Percentiles rank a stretch among this genome's conserved stretches.
Conservation (phyloP, 2,888 invertebrate species). For the Caenorhabditis imperialis region DNA sequence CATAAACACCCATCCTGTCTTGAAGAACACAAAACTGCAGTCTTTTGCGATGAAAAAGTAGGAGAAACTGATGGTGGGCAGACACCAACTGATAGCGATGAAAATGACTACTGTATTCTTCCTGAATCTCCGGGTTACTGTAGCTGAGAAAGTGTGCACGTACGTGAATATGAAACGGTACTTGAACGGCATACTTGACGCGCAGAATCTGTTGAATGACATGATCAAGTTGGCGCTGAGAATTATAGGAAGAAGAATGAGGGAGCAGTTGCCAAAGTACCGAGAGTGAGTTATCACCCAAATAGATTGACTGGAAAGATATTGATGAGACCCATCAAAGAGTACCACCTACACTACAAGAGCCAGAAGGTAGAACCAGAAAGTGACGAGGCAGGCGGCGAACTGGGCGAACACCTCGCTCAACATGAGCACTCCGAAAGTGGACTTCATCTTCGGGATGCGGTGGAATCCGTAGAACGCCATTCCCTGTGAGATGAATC, state of each 20-base stretch:
- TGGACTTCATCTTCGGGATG: conserved; percentile 9
- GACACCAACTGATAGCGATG: conserved; percentile 11
- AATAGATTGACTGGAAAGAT: conserved; percentile 9
- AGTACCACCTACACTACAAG: conserved; percentile 6
- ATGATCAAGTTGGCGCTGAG: conserved; percentile 9
- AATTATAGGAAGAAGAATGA: conserved; percentile 21
- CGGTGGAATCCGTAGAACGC: conserved; percentile 13
- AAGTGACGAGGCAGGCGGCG: conserved; percentile 5
- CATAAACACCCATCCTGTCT: conserved; percentile 40
- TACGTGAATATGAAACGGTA: conserved; percentile 20
- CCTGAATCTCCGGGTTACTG: too few species aligned
- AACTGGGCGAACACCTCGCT: conserved; percentile 26
- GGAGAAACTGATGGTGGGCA: conserved; percentile 8
- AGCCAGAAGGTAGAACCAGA: conserved; percentile 21
- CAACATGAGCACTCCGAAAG: conserved; percentile 19
- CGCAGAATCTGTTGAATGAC: conserved; percentile 32
- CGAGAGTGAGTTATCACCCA: conserved; percentile 9
- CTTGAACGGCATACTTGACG: conserved; percentile 28
- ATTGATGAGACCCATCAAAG: not conserved
- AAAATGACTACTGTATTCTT: conserved; percentile 2
- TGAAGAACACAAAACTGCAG: conserved; percentile 26
- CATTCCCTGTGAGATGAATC: conserved; percentile 1
- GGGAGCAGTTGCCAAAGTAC: conserved; percentile 15
- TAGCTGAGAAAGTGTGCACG: conserved; percentile 4
- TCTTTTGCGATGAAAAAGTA: conserved; percentile 19